Base-by-base conservation (phyloP, 2,113 vertebrate genomes). In the Elgaria multicarinata region DNA sequence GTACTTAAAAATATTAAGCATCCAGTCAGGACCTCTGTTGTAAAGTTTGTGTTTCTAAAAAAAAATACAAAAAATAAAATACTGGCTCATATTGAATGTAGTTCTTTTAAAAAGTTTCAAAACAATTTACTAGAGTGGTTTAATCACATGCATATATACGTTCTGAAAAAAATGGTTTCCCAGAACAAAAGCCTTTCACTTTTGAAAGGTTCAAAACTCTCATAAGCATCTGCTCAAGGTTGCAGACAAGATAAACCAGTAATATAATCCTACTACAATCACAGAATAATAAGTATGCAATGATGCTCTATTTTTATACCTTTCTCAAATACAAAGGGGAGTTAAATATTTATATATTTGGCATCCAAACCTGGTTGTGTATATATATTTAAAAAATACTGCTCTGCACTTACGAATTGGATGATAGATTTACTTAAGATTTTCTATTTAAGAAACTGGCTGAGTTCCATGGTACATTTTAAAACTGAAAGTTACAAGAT, bases 391-490 rank as follows among this genome's bases (percentile, higher is more conserved):
- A 86, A 64, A 33, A 77, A 75, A 72, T 42, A 69, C 78, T 83
- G 50, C 81, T 89, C 85, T 88, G 79, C 74, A 90, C 64, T 86
- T 55, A 89, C 69, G 83, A 87, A 93, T 44, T 92, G 76, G 91
- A 82, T 89, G 81, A 81, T 67, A 87, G 85, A 67, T 87, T 83
- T 83, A 66, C 74, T 87, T 87, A 91, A 91, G 80, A 86, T 77
- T 89, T 91, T 91, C 84, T 91, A 80, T 90, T 87, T 81, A 77
- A 81, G 64, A 88, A 91, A 78, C 90, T 91, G 83, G 91, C 64
- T 46, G 55, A 42, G 75, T 50, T 81, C 87, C 76, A 89, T 66
- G 33, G 28, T 80, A 77, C 69, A 13, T 82, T 89, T 89, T 81
- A 79, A 89, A 58, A 81, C 92, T 75, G 36, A 91, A 93, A 79